Conservation (phyloP, 2,888 invertebrate genomes). For the Caprella mutica region DNA sequence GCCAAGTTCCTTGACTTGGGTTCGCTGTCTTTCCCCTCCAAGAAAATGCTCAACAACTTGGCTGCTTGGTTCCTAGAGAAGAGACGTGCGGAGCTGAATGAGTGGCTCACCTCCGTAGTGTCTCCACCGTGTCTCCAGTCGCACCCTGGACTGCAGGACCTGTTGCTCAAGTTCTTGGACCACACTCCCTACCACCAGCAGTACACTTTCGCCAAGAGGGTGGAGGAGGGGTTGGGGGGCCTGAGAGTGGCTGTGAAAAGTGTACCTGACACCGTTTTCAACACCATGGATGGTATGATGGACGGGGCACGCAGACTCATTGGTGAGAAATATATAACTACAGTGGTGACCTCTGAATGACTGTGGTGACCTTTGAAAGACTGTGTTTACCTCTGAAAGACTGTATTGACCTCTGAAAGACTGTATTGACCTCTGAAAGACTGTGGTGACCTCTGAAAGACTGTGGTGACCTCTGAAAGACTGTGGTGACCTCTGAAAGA, state of each 20-base stretch:
- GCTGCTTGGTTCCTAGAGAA: constrained; percentile 71
- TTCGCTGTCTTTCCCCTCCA: constrained; percentile 72
- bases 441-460: too few species aligned
- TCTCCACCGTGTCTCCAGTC: constrained; percentile 49
- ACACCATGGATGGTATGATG: constrained; percentile 71
- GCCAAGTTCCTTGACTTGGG: constrained; percentile 65
- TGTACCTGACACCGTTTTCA: constrained; percentile 76
- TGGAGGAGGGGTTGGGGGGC: constrained; percentile 58
- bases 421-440: too few species aligned
- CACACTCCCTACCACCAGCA: constrained; percentile 37
- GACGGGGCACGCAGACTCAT: constrained; percentile 60
- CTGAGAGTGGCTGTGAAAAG: constrained; percentile 66
- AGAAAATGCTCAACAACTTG: constrained; percentile 88
- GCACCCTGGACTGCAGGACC: constrained; percentile 52
- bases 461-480: too few species aligned
- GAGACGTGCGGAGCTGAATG: constrained; percentile 57
- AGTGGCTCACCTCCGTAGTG: constrained; percentile 62
- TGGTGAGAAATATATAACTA: too few species aligned
- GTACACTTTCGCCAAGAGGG: constrained; percentile 26
- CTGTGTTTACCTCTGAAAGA: too few species aligned
- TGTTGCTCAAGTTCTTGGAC: constrained; percentile 55
- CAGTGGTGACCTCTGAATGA: too few species aligned
- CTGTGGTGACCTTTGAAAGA: too few species aligned
- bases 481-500: too few species aligned
- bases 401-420: too few species aligned